Base-by-base conservation (phyloP, 2,113 vertebrate genomes). In the Colinus virginianus region DNA sequence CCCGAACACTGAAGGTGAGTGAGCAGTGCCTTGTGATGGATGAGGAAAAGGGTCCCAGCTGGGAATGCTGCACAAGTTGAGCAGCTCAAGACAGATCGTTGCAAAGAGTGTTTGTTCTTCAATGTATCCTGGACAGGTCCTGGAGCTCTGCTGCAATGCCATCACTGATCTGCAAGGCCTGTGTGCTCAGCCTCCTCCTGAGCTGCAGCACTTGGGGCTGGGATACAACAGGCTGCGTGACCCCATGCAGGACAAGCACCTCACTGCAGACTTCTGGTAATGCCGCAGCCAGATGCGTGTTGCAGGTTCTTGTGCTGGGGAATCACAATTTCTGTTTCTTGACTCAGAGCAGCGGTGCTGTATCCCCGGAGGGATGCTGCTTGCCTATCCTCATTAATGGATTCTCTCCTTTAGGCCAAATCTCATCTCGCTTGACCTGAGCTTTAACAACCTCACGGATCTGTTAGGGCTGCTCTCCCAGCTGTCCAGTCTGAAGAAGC, bases 371-470 rank as follows among this genome's bases (percentile, higher is more conserved):
- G 2, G 16, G 30, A 5, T 68, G 30, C 26, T 88, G 8, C 42
- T 45, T 82, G 38, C 43, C n/a, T 74, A 7, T 81, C 22, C 43
- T 61, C 26, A 70, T 62, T 32, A 20, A 59, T 89, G 87, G n/a
- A 5, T 89, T 72, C 38, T 86, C 4, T 91, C 53, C 78, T 89
- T 49, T 63, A 99, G 99, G 99, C 98, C 98, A 59, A 96, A 96
- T 76, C 98, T 99, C 5, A 82, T 99, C 81, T 98, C 98, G 74
- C 97, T 99, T 90, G 98, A 99, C 96, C 96, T 99, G 96, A 96
- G 98, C 86, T 98, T 98, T 94, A 99, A 98, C 78, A 97, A 82
- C 67, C 98, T 99, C 87, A 96, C 94, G 0, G 95, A 98, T 67
- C 97, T 98, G 91, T 87, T n/a, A 63, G 56, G 42, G 69, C 90